These are phyloP conservation scores for Ornithoptera alexandrae DNA, from an alignment of 2,888 invertebrate genomes.

Conservation along the genomic window DNA sequence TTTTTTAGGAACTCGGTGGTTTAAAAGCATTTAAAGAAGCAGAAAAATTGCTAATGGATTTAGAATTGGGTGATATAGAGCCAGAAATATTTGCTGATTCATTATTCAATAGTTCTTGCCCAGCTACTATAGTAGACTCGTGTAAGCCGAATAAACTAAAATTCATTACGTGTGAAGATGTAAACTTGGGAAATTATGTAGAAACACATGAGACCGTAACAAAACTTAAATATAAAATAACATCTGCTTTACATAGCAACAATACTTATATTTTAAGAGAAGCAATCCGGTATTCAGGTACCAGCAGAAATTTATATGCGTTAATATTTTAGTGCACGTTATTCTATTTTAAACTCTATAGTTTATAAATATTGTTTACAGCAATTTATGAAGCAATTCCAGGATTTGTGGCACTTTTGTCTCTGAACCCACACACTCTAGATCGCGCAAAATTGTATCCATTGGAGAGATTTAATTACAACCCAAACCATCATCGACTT, in stretches of 20 bases:
- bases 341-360: neutral
- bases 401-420: conserved; percentile 73
- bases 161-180: conserved; percentile 74
- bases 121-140: conserved; percentile 72
- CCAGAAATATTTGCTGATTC: conserved; percentile 71
- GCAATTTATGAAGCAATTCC: conserved; percentile 78
- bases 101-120: conserved; percentile 67
- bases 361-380: conserved; percentile 35
- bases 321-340: neutral
- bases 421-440: conserved; percentile 76
- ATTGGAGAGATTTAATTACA: conserved; percentile 62
- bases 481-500: conserved; percentile 68
- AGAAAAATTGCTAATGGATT: conserved; percentile 60
- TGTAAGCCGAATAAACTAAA: conserved; percentile 71
- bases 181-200: conserved; percentile 73
- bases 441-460: conserved; percentile 69
- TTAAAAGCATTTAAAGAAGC: conserved; percentile 71
- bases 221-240: conserved; percentile 70
- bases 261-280: conserved; percentile 72
- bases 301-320: conserved; percentile 39
- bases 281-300: conserved; percentile 73
- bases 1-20: conserved; percentile 70
- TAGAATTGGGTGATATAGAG: conserved; percentile 71
- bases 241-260: conserved; percentile 67
- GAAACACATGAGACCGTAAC: conserved; percentile 76